Evolutionary conservation across 1,140 invertebrate species (phyloP).

Genomic region (Zaprionus africanus): DNA sequence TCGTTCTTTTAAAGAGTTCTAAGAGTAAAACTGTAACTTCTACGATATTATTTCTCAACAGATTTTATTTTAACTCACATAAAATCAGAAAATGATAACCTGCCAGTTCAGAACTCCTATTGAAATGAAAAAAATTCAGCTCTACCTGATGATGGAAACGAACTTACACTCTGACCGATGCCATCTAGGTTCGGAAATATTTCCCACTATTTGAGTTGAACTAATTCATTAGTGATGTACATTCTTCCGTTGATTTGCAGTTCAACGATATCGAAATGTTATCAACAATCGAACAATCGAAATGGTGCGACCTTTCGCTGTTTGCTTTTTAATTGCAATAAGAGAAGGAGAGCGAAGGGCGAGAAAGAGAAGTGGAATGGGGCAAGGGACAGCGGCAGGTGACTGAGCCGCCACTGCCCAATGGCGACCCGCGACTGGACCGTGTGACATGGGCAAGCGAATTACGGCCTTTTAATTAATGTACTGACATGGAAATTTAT

Average conservation of each 20-base stretch:
- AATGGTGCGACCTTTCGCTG: neutral
- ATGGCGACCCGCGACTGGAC: constrained; percentile 24
- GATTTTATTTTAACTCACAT: constrained; percentile 8
- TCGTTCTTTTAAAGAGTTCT: neutral
- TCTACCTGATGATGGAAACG: too few relatives aligned
- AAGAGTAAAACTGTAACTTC: neutral
- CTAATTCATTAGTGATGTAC: too few relatives aligned
- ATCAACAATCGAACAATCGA: neutral
- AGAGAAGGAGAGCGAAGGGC: neutral
- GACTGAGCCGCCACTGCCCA: constrained; percentile 1
- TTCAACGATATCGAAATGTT: neutral
- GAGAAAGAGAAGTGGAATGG: neutral
- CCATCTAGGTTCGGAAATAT: too few relatives aligned
- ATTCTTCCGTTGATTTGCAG: neutral
- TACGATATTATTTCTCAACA: neutral
- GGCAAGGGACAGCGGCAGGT: constrained; percentile 4
- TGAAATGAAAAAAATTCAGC: neutral
- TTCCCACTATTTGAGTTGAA: too few relatives aligned
- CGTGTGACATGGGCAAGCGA: constrained; percentile 65
- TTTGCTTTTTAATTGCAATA: neutral
- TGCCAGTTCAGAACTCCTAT: neutral
- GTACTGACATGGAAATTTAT: constrained; percentile 83
- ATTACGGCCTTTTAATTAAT: constrained; percentile 83
- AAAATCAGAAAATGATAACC: neutral
- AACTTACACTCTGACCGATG: too few relatives aligned